These are phyloP conservation scores for Zaprionus davidi DNA, from an alignment of 1,140 invertebrate genomes.

Conservation along the genomic window DNA sequence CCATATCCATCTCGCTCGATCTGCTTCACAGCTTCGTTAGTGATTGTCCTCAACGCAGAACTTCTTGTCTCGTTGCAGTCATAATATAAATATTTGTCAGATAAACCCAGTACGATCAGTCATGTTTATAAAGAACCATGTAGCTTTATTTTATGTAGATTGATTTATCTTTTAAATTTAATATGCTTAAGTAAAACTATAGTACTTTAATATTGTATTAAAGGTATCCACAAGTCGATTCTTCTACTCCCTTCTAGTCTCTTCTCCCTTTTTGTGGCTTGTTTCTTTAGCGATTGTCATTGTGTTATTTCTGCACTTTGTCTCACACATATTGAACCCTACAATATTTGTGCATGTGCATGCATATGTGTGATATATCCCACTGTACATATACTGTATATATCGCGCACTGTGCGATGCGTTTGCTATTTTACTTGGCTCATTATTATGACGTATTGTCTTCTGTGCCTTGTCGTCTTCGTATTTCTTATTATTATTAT, in stretches of 20 bases:
- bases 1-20: slow-evolving; percentile 20
- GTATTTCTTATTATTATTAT: slow-evolving; percentile 20
- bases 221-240: neutral
- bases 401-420: slow-evolving; percentile 22
- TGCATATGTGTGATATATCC: neutral
- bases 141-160: neutral
- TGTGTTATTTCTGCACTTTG: neutral
- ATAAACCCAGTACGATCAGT: slow-evolving; percentile 3
- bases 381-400: slow-evolving; percentile 3
- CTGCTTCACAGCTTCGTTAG: slow-evolving; percentile 15
- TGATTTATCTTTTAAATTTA: fast-evolving
- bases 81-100: slow-evolving; percentile 47
- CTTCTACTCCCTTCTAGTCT: neutral
- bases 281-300: neutral
- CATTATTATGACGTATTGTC: slow-evolving; percentile 47
- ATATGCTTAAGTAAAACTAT: neutral
- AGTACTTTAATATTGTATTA: neutral
- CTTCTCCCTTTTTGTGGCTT: too few species aligned
- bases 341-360: neutral
- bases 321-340: neutral
- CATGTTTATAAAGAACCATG: neutral
- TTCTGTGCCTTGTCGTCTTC: slow-evolving; percentile 8
- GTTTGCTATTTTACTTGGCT: slow-evolving; percentile 44
- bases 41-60: slow-evolving; percentile 34
- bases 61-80: slow-evolving; percentile 34